Base-by-base conservation (phyloP, 2,888 invertebrate species). In the Epinotia brunnichana region DNA sequence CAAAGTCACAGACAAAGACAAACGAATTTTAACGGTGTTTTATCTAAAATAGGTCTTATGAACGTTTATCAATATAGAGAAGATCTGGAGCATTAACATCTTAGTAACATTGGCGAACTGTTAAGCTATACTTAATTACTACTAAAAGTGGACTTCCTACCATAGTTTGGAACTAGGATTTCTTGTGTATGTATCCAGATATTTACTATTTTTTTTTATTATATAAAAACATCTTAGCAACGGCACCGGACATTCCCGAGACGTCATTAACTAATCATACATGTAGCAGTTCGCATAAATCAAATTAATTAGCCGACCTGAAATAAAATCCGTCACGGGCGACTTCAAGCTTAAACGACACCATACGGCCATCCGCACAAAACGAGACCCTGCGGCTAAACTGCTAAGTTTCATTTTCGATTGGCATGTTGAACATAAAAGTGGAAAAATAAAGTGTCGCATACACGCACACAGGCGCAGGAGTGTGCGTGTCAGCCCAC, bases 401-500 rank as follows among this genome's bases (percentile, higher is more conserved):
- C 11, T 0, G 0, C 21, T 15, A 41, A n/a, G 54, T 44, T 61
- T 17, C 15, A 41, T 35, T 71, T 66, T 56, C 3, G 29, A 21
- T 21, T 48, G 56, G 10, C 13, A n/a, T 17, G 29, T 13, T 1
- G 44, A 21, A 56, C 56, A 62, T 60, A 70, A 72, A 68, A 73
- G 29, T 69, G 53, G 39, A 69, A 67, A 48, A 73, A 75, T 70
- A 74, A 57, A 70, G 64, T 70, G 73, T 69, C 73, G 69, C 64
- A 70, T 62, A 62, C 68, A 56, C 61, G 68, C 74, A 74, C 66
- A 77, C 76, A 75, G 76, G 74, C 76, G 67, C 72, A 74, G 62
- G 74, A 77, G 78, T 77, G 80, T 82, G 85, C 82, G 83, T 83
- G 83, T 81, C 88, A 87, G 80, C 81, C 83, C 81, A 85, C 89